Evolutionary conservation across 2,797 vertebrate genomes (phyloP), one percentile per base, ranked within the genome.

Genomic region (Alcedo quadribrachys): DNA sequence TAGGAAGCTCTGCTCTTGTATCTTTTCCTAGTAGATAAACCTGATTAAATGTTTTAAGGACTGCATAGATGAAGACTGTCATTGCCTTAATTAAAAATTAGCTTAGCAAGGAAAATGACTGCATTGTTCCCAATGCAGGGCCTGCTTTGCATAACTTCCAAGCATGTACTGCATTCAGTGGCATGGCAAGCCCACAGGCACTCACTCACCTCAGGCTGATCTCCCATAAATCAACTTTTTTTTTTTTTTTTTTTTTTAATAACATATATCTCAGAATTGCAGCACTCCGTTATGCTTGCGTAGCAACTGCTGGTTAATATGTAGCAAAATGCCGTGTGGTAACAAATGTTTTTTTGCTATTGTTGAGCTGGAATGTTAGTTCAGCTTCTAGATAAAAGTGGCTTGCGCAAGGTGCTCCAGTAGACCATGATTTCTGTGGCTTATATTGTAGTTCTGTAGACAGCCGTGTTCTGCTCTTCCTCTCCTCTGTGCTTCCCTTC

Each of bases 331-430:
- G n/a, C 80, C 40, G 1, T 90, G 86, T 94, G 73, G 94, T 96
- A 94, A 95, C 89, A 93, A 92, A 69, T 91, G 70, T 40, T 71
- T 92, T 95, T 95, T 94, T 82, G 89, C 91, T 95, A 92, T 97
- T 95, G 91, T 95, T 87, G 91, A 83, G 81, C 95, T 95, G 94
- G 94, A 96, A 93, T 94, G 92, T 96, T 94, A 95, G 93, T 93
- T 94, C 88, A 95, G 93, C 95, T 96, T 96, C 69, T 96, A 96
- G 93, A 95, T 96, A 91, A 91, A 95, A 91, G 94, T 62, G 87
- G 92, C 88, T 95, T 95, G 93, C 60, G 66, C 91, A 96, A 92
- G 75, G 73, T 17, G 27, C 90, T 66, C 81, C 1, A 43, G 88
- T 92, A 94, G 90, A 73, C 74, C 81, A 91, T 94, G 74, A 69